Evolutionary conservation across 2,888 invertebrate species (phyloP).

Genomic region (Leptopterna dolabrata): DNA sequence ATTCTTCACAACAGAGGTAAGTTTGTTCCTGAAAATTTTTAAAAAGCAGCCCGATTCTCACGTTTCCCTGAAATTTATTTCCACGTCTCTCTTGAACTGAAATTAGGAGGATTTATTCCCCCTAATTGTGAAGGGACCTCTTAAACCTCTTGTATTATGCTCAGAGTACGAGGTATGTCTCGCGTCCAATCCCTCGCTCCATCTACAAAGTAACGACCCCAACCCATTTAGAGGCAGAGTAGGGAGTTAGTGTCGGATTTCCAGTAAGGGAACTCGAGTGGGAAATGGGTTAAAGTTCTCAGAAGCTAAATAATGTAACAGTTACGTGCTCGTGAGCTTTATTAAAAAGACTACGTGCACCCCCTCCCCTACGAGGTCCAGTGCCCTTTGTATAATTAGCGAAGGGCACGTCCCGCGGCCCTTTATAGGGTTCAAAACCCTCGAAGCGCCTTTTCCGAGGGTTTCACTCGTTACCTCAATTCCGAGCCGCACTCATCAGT

Average conservation of each 20-base stretch:
- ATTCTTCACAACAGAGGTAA: no score
- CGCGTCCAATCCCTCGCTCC: no score
- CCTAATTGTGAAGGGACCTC: neutral
- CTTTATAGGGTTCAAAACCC: slow-evolving; percentile 21
- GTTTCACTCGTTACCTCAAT: neutral
- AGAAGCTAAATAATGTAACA: slow-evolving; percentile 50
- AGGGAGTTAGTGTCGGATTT: slow-evolving; percentile 29
- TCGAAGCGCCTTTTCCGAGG: neutral
- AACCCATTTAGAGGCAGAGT: neutral
- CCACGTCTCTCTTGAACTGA: neutral
- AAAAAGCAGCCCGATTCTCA: no score
- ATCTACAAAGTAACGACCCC: neutral
- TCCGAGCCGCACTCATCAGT: neutral
- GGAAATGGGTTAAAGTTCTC: neutral
- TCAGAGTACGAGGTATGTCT: neutral
- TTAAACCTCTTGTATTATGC: neutral
- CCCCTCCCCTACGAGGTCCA: neutral
- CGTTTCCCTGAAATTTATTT: no score
- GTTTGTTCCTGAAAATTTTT: no score
- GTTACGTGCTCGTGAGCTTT: slow-evolving; percentile 51
- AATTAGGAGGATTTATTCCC: neutral
- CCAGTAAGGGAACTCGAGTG: neutral
- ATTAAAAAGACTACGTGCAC: slow-evolving; percentile 51
- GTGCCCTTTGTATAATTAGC: slow-evolving; percentile 45
- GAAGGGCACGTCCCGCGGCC: slow-evolving; percentile 26